phyloP scores from a whole-genome alignment of 2,888 invertebrate species.

The Netelia fuscicornis region DNA sequence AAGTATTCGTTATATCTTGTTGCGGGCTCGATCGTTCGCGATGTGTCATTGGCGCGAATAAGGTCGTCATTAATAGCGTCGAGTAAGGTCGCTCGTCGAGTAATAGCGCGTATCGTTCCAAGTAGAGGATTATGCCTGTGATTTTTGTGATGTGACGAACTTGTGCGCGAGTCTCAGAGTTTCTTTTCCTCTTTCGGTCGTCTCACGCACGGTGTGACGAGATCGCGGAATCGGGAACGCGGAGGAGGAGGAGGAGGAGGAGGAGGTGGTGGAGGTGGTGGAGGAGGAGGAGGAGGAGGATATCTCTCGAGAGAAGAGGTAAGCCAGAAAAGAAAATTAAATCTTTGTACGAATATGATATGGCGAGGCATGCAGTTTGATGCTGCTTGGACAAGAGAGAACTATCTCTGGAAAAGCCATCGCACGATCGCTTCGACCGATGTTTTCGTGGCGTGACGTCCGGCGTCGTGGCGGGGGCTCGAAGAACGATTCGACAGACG shows the following conservation, averaged over 20 bases:
- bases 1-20: too few relatives aligned
- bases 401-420: not conserved
- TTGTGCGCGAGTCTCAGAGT: slow-evolving; percentile 46
- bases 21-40: not conserved
- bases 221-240: slow-evolving; percentile 10
- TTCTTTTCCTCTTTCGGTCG: slow-evolving; percentile 16
- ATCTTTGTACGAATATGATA: not conserved
- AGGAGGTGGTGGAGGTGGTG: too few relatives aligned
- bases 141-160: slow-evolving; percentile 59
- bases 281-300: slow-evolving; percentile 14
- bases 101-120: not conserved
- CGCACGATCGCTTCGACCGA: not conserved
- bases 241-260: not conserved
- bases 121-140: slow-evolving; percentile 22
- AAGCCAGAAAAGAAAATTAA: not conserved
- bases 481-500: not conserved
- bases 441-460: not conserved
- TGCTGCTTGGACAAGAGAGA: not conserved
- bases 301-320: slow-evolving; percentile 43
- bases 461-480: not conserved
- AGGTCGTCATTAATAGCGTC: not conserved
- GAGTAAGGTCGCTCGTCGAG: not conserved
- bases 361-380: not conserved
- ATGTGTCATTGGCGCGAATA: not conserved
- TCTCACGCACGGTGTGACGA: not conserved